These are phyloP conservation scores for Barnardius zonarius DNA, from an alignment of 2,113 vertebrate species.

Conservation along the genomic window DNA sequence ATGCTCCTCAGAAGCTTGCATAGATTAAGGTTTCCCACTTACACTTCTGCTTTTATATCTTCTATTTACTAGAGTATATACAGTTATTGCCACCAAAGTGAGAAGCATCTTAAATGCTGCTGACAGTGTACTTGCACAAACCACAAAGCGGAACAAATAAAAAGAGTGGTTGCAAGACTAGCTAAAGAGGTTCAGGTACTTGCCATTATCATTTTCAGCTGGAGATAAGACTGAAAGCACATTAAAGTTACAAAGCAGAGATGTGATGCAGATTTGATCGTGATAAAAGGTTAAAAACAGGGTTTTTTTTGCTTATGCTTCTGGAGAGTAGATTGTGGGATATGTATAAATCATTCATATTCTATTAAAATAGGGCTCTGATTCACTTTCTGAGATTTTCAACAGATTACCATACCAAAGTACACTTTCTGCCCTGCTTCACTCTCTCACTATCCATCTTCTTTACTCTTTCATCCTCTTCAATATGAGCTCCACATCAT, in stretches of 20 bases:
- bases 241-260: slow-evolving; percentile 30
- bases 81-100: not conserved
- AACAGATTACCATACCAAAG: slow-evolving; percentile 21
- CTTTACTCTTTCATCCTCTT: not conserved
- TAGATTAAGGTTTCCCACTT: slow-evolving; percentile 16
- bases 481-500: not conserved
- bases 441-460: not conserved
- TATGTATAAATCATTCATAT: slow-evolving; percentile 17
- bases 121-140: slow-evolving; percentile 56
- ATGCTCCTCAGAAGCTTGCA: not conserved
- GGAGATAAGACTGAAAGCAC: slow-evolving; percentile 20
- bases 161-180: slow-evolving; percentile 37
- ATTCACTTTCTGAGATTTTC: not conserved
- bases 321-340: not conserved
- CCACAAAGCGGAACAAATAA: slow-evolving; percentile 51
- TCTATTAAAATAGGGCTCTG: not conserved
- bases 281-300: not conserved
- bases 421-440: not conserved
- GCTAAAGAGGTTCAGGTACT: slow-evolving; percentile 39
- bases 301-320: not conserved
- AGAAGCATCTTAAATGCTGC: slow-evolving; percentile 31
- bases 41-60: slow-evolving; percentile 5
- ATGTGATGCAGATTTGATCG: not conserved
- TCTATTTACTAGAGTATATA: not conserved
- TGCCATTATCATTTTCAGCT: slow-evolving; percentile 32